phyloP scores from a whole-genome alignment of 2,888 invertebrate genomes.

The Geotrupes spiniger region DNA sequence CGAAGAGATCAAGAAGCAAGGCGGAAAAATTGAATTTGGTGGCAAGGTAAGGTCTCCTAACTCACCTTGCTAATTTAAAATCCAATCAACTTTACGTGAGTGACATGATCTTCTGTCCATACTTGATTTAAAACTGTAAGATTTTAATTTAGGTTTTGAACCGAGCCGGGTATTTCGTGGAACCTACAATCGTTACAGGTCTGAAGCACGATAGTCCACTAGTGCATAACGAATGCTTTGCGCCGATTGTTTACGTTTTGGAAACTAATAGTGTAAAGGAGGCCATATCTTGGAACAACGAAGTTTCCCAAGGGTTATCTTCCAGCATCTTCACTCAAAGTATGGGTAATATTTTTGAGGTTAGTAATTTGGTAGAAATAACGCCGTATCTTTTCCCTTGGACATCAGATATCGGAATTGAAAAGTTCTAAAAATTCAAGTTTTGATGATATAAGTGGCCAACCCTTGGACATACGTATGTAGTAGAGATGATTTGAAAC shows the following conservation, averaged over 20 bases:
- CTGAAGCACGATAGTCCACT: constrained; percentile 77
- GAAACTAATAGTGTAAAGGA: constrained; percentile 78
- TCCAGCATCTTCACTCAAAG: constrained; percentile 96
- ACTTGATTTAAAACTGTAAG: no score
- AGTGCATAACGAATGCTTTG: constrained; percentile 93
- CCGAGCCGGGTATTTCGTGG: constrained; percentile 86
- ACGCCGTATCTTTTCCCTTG: no score
- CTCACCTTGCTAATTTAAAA: no score
- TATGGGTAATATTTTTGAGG: constrained; percentile 82
- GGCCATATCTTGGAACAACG: constrained; percentile 91
- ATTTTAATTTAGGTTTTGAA: constrained; percentile 74
- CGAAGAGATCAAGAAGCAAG: constrained; percentile 62
- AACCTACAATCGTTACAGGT: constrained; percentile 93
- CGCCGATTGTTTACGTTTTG: constrained; percentile 93
- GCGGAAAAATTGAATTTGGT: constrained; percentile 79
- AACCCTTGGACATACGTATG: no score
- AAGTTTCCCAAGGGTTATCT: constrained; percentile 93
- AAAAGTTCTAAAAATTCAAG: no score
- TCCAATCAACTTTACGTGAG: constrained; percentile 7
- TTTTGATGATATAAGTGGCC: no score
- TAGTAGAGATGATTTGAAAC: no score
- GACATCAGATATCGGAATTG: no score
- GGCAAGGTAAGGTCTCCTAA: constrained; percentile 73
- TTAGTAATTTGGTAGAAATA: constrained; percentile 40
- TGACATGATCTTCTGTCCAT: background rate